Conservation (phyloP, 2,888 invertebrate genomes). For the Lamproptera curius region DNA sequence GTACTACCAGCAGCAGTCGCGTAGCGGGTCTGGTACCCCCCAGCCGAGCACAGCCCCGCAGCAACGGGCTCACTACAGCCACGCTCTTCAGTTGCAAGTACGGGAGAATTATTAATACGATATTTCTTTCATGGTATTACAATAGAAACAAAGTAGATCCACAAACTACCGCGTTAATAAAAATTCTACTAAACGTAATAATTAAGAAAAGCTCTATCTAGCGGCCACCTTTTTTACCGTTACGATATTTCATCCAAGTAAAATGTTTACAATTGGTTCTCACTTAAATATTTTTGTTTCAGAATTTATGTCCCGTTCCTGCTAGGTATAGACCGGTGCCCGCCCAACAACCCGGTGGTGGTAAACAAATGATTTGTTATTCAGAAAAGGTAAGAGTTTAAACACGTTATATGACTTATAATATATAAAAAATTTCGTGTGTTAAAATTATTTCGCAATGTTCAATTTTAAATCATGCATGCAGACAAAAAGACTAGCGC, state of each 20-base stretch:
- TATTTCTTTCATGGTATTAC: no score
- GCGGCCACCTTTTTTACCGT: neutral
- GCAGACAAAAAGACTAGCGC: no score
- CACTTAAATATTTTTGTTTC: no score
- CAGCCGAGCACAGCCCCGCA: constrained; percentile 33
- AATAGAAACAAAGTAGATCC: no score
- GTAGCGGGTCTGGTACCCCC: constrained; percentile 43
- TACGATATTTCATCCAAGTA: no score
- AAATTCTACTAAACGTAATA: neutral
- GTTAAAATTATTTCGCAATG: no score
- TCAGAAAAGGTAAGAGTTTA: constrained; percentile 69
- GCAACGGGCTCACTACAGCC: constrained; percentile 57
- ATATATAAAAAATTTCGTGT: no score
- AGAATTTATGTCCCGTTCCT: constrained; percentile 63
- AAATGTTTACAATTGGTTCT: neutral
- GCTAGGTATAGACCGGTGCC: constrained; percentile 64
- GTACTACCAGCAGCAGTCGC: constrained; percentile 40
- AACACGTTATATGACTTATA: no score
- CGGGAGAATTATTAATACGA: no score
- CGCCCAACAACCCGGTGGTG: constrained; percentile 63
- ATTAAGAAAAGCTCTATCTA: neutral
- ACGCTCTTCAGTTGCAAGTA: constrained; percentile 60
- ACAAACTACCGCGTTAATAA: neutral
- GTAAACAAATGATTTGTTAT: constrained; percentile 74
- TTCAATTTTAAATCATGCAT: no score